Base-by-base conservation (phyloP, 2,888 invertebrate genomes). In the Agrotis ipsilon region DNA sequence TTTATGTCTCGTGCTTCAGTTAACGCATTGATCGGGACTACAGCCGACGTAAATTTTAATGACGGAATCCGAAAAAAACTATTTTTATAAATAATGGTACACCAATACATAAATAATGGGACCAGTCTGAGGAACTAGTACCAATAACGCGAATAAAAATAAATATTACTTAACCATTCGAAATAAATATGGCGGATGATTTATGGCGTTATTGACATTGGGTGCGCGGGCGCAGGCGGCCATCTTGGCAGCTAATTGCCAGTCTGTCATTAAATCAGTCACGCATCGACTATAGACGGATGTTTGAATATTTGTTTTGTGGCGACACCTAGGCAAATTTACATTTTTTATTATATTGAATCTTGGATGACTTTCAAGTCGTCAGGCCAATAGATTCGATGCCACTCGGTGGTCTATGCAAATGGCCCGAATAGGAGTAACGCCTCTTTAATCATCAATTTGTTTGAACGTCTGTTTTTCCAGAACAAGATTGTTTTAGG, bases 151-250 rank as follows among this genome's bases (percentile, higher is more conserved):
- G 86, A 87, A 89, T 87, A 91, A 90, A 91, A 91, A 89, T 90
- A 90, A 89, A 90, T 87, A 90, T 89, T 89, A 88, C 86, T 88
- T 88, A 87, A 90, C 83, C 88, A 90, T 90, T 91, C 88, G 89
- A 91, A 94, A 94, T 92, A 92, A 94, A 94, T 90, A 94, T 95
- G 93, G 94, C 94, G 92, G 91, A 92, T 95, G 94, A 95, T 94
- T 92, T 92, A 94, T 91, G 87, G 88, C 91, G 91, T 80, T 93
- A 94, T 94, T 94, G 94, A 94, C 94, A 94, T 90, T 92, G 92
- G 86, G 75, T 88, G 92, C 92, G 93, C 92, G 89, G 89, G 91
- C 92, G 91, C 91, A 79, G 83, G 88, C 92, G 86, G 95, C 95
- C 96, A 95, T 96, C 91, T 96, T 96, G 95, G 82, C 87, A 82